Evolutionary conservation across 2,888 invertebrate genomes (phyloP), one percentile per base, ranked within the genome.

Genomic region (Monochamus alternatus): DNA sequence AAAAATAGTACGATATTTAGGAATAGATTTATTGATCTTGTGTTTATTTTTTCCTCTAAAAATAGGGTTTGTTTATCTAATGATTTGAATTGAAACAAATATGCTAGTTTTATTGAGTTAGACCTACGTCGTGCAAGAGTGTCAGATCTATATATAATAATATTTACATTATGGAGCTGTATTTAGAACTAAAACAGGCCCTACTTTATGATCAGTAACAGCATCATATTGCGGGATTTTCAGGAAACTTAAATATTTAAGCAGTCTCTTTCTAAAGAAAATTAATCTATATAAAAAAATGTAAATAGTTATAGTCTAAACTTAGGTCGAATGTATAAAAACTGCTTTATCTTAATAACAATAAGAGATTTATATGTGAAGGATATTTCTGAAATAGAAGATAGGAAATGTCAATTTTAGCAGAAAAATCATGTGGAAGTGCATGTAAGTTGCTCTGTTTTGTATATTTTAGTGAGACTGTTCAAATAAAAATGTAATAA

Each of bases 31-130:
- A 69, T 69, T 55, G 30, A 69, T 30, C 30, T 60, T 7, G 22
- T 69, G 69, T 69, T 69, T 69, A 69, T 60, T 69, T 59, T 59
- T 60, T 69, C 60, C 60, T 51, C 69, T 69, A 69, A 69, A 69
- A 69, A 69, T 69, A 69, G 60, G 30, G 69, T 43, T 60, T 69
- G 43, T 69, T 43, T 60, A 47, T 69, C 44, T 51, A 69, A 60
- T 60, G 60, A 69, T 30, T 60, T 60, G 60, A 60, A 60, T 44
- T 60, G 60, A 60, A 60, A 47, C 69, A 60, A 69, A 32, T 60
- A 30, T 44, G 60, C 47, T 60, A 55, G 55, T 69, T 60, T 60
- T 69, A 69, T 69, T 69, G 60, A 60, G 59, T 38, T 43, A 60
- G 58, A 38, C 5, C 59, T 58, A 22, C 59, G 59, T 69, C 59